Base-by-base conservation (phyloP, 2,113 vertebrate species). In the Prionailurus bengalensis region DNA sequence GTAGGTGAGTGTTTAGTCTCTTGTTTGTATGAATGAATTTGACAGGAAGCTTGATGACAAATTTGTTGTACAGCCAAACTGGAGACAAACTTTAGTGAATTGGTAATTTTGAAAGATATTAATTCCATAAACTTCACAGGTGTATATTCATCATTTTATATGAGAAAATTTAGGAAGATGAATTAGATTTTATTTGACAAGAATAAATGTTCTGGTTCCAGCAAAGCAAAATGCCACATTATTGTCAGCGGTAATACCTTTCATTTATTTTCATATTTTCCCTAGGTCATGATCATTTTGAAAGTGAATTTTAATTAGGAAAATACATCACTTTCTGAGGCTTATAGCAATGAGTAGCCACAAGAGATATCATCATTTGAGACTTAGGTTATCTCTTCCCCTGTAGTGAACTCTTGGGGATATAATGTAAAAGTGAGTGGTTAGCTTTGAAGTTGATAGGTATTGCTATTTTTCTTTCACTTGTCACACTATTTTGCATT, bases 181-280 rank as follows among this genome's bases (percentile, higher is more conserved):
- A 98, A 98, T 97, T 87, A 95, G 98, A 97, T 98, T 98, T 87
- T 90, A 39, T 97, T 98, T 98, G 97, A 98, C 98, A 96, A 79
- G 71, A 97, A 96, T 94, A 97, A 97, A 97, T 95, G 53, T 45
- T 88, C 33, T 78, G 14, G 27, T 53, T 96, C n/a, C 42, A 39
- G 96, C 71, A 95, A 89, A 89, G 33, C 36, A 91, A 95, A 96
- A 96, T 91, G 19, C 65, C 74, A 71, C 27, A 23, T 97, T 97
- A 97, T 97, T 83, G 89, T 96, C 88, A 94, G 53, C 21, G 89
- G 76, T 70, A 92, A 96, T 88, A 88, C 68, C 90, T 91, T 96
- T 97, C 84, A 97, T 97, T 96, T 96, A 97, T 92, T 98, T 97
- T 84, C 58, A 48, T 96, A 87, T 94, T 98, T 96, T 96, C 33